Evolutionary conservation across 2,797 vertebrate genomes (phyloP), one percentile per base, ranked within the genome.

Genomic region (Enteromius thamalakanensis): DNA sequence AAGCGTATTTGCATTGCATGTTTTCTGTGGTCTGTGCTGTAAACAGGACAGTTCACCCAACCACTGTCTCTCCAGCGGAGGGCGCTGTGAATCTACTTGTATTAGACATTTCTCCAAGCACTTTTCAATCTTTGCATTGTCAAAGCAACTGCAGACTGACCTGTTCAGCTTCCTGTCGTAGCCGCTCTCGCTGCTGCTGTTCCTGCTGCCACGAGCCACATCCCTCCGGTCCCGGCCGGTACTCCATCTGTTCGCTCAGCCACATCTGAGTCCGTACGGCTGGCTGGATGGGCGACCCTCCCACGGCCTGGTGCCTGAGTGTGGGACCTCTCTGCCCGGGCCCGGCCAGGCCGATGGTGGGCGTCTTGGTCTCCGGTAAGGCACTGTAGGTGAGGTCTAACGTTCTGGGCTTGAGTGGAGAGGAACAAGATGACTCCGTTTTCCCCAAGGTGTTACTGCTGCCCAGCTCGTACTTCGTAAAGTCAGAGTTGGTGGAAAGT

Each of bases 231-330:
- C 94, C 83, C 19, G 94, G 85, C 86, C 94, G 92, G 89, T 93
- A 94, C 89, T 97, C 97, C 94, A 98, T 91, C 92, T 98, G 98
- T 79, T 98, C 96, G 0, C 96, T 97, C 76, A 99, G 95, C 97
- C 97, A 99, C 97, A 97, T 97, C 83, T 98, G 96, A 40, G 97
- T 99, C 83, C 96, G 94, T 40, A 97, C 92, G 0, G 96, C 95
- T 0, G 97, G 94, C 89, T 97, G 96, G 51, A 97, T 95, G 8
- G 97, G 96, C 40, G 96, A 92, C 11, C 93, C 94, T 0, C 94
- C 91, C 74, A 96, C 95, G 4, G 94, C 86, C 88, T 95, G 95
- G 0, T 94, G 95, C 0, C 93, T 94, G 70, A 96, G 90, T 0
- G 93, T 87, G 5, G 91, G 85, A 0, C 94, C 95, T 80, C 91